phyloP scores from a whole-genome alignment of 2,888 invertebrate species.

The Alcis repandata region DNA sequence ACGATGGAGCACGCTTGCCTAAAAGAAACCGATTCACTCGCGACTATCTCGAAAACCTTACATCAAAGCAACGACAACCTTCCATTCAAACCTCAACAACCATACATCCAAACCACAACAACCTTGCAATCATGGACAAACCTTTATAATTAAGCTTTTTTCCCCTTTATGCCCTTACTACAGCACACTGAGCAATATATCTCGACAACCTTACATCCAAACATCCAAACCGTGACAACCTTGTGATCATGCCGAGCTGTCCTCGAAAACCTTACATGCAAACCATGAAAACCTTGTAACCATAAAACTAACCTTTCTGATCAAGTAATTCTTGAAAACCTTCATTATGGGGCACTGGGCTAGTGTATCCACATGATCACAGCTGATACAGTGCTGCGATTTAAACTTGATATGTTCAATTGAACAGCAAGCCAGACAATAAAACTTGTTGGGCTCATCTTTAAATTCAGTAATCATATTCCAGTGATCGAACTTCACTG shows the following conservation, averaged over 20 bases:
- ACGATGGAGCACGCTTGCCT: no score
- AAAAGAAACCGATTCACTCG: no score
- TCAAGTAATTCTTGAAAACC: slow-evolving; percentile 39
- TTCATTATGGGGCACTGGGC: slow-evolving; percentile 28
- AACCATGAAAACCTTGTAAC: background rate
- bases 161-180: no score
- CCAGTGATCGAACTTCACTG: slow-evolving; percentile 55
- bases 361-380: slow-evolving; percentile 17
- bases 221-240: no score
- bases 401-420: slow-evolving; percentile 7
- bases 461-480: slow-evolving; percentile 41
- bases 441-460: slow-evolving; percentile 13
- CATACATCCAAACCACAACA: background rate
- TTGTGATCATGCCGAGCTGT: no score
- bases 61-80: background rate
- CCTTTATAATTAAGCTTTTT: no score
- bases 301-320: slow-evolving; percentile 34
- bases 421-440: slow-evolving; percentile 39
- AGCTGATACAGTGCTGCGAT: slow-evolving; percentile 23
- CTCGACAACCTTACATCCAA: no score
- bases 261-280: no score
- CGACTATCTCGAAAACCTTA: no score
- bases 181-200: no score
- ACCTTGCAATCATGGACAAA: background rate
- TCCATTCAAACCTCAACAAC: background rate